Conservation (phyloP, 2,113 vertebrate species). For the Hucho hucho region DNA sequence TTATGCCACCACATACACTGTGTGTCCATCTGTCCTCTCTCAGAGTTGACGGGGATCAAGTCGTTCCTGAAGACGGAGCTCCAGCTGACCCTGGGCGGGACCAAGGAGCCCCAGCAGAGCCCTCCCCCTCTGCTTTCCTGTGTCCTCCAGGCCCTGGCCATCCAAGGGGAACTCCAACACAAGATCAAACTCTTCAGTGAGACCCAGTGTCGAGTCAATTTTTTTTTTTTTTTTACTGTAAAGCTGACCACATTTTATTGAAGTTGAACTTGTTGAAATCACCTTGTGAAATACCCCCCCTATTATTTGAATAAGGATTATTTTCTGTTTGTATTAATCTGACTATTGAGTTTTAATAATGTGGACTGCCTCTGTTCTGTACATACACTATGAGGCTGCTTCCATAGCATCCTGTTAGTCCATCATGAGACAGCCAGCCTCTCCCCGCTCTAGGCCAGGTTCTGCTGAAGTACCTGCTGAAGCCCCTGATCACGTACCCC, state of each 20-base stretch:
- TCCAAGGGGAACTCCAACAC: conserved; percentile 85
- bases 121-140: conserved; percentile 54
- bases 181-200: conserved; percentile 92
- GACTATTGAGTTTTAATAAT: background rate
- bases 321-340: no score
- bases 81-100: conserved; percentile 63
- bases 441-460: conserved; percentile 76
- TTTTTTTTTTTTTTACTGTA: background rate
- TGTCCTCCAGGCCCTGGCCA: conserved; percentile 84
- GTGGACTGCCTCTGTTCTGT: no score
- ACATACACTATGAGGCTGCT: no score
- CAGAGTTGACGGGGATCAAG: conserved; percentile 76
- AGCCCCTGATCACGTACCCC: conserved; percentile 78
- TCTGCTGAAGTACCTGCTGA: conserved; percentile 86
- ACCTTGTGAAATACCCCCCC: no score
- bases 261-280: no score
- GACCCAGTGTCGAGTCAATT: conserved; percentile 13
- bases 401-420: no score
- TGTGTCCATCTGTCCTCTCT: conserved; percentile 4
- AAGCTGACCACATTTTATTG: no score
- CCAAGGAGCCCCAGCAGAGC: conserved; percentile 58
- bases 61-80: conserved; percentile 78
- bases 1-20: no score
- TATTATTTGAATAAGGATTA: no score
- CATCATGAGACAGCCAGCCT: background rate